Base-by-base conservation (phyloP, 2,888 invertebrate genomes). In the Smittia aterrima region DNA sequence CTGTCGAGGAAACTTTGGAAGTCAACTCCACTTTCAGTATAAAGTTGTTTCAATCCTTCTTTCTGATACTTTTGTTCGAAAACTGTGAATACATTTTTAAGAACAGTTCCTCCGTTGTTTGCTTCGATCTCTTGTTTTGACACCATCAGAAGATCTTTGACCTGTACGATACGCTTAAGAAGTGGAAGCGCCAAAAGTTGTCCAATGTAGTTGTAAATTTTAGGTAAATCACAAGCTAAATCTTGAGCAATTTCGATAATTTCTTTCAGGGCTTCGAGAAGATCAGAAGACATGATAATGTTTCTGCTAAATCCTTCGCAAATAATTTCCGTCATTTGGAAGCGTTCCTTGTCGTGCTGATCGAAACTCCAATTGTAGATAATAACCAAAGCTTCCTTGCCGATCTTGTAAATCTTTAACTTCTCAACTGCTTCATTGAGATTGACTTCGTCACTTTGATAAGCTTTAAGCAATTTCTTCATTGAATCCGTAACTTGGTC, bases 201-300 rank as follows among this genome's bases (percentile, higher is more conserved):
- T 38, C 25, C 66, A n/a, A 73, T 66, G 38, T 75, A 68, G n/a
- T 11, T 25, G 22, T 68, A 75, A 40, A 75, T 24, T 18, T 68
- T n/a, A 11, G 68, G 68, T 9, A 74, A 58, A 67, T 67, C 74
- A n/a, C 58, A 41, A 13, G 20, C 41, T 25, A 68, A 62, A 27
- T 75, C 70, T 18, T 68, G 38, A 16, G 74, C 74, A 20, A 66
- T 1, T 16, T 74, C 74, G 16, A 74, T 20, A n/a, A 20, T 53
- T 27, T 74, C 74, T 47, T 66, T 64, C n/a, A 74, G n/a, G 7
- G 74, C 64, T n/a, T 64, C 74, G 11, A 66, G 62, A 11, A 74
- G 20, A 13, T 74, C 74, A n/a, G 20, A n/a, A 13, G 62, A 32
- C 58, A 62, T 62, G 9, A 74, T 66, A 11, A 66, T 25, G 16